These are phyloP conservation scores for Semaprochilodus insignis DNA, from an alignment of 2,797 vertebrate species.

Conservation along the genomic window DNA sequence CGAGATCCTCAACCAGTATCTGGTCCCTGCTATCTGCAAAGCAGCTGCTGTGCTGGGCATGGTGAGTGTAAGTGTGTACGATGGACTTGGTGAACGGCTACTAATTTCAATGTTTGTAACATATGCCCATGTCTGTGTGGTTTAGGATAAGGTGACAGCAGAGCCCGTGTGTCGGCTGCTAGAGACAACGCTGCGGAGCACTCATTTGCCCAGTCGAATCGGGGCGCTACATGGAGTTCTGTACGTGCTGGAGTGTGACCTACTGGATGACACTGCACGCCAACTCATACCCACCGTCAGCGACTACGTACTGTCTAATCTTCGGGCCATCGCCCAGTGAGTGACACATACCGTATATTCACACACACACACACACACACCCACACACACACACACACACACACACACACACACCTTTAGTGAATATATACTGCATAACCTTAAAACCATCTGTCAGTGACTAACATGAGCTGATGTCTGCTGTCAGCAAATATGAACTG, in stretches of 20 bases:
- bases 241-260: conserved; percentile 95
- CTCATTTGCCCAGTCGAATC: conserved; percentile 93
- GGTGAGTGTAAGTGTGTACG: conserved; percentile 65
- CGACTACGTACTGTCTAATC: conserved; percentile 93
- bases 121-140: not conserved
- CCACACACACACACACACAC: not conserved
- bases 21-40: conserved; percentile 96
- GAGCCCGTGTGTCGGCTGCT: conserved; percentile 93
- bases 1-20: conserved; percentile 95
- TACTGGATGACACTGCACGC: conserved; percentile 94
- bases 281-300: conserved; percentile 92
- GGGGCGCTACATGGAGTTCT: conserved; percentile 94
- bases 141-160: conserved; percentile 92
- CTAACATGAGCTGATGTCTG: too few relatives aligned
- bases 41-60: conserved; percentile 97
- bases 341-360: conserved; percentile 60
- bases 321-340: conserved; percentile 91
- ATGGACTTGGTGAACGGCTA: conserved; percentile 85
- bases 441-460: too few relatives aligned
- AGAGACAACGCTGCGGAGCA: conserved; percentile 91
- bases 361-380: not conserved
- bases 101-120: not conserved
- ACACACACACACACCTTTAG: not conserved
- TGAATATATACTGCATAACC: not conserved
- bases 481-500: too few relatives aligned